Evolutionary conservation across 2,113 vertebrate species (phyloP).

Genomic region (Setophaga petechia): DNA sequence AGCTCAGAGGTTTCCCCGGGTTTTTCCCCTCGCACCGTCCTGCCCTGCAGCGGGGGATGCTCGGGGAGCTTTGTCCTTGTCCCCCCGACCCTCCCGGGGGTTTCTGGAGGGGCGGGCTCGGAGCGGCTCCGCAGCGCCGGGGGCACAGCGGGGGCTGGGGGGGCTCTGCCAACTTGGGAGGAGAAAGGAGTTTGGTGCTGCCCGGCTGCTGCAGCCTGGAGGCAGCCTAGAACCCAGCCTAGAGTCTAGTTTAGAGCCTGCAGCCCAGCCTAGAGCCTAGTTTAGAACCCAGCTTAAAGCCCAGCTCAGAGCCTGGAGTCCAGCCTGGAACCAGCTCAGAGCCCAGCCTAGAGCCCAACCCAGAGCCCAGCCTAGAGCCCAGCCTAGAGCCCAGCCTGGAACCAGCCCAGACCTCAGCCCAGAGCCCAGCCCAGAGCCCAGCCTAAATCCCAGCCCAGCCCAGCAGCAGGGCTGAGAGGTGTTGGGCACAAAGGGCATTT

Average conservation of each 20-base stretch:
- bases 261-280: too few relatives aligned
- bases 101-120: background rate
- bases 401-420: too few relatives aligned
- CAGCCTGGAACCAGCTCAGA: too few relatives aligned
- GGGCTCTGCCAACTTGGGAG: background rate
- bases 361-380: too few relatives aligned
- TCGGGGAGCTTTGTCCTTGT: conserved; percentile 36
- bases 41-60: background rate
- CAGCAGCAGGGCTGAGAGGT: rapidly evolving
- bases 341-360: too few relatives aligned
- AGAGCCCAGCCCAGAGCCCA: background rate
- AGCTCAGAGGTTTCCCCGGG: too few relatives aligned
- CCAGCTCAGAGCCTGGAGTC: background rate
- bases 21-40: background rate
- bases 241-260: too few relatives aligned
- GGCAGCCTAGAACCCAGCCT: background rate
- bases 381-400: too few relatives aligned
- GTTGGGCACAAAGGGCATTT: background rate
- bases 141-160: background rate
- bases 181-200: background rate
- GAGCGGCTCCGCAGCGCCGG: background rate
- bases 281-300: too few relatives aligned
- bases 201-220: background rate
- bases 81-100: background rate
- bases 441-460: background rate